Percentiles rank a stretch among this genome's conserved stretches.
Conservation (phyloP, 1,140 invertebrate genomes). For the Calephelis virginiensis region DNA sequence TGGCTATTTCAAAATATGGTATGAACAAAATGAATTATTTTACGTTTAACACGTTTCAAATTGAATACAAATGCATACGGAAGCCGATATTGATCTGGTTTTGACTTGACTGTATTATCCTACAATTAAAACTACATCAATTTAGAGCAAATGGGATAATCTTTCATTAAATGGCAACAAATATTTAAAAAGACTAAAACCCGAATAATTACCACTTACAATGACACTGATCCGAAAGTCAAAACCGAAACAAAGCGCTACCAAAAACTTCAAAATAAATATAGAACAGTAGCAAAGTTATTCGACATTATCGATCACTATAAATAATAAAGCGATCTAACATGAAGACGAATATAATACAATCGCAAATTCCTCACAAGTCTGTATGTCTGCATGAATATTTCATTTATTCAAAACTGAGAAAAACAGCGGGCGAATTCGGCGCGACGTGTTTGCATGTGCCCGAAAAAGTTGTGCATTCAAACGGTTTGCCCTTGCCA, state of each 20-base stretch:
- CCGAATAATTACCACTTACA: no score
- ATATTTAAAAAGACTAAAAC: no score
- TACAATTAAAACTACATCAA: no score
- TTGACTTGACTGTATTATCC: no score
- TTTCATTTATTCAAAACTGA: slow-evolving; percentile 62
- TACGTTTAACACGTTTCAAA: no score
- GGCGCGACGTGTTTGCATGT: slow-evolving; percentile 50
- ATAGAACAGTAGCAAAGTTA: background rate
- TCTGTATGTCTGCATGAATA: slow-evolving; percentile 50
- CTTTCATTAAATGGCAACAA: background rate
- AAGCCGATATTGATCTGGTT: no score
- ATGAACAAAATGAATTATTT: no score
- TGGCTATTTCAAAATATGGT: no score
- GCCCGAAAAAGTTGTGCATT: slow-evolving; percentile 52
- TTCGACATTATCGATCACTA: slow-evolving; percentile 8
- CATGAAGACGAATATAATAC: slow-evolving; percentile 15
- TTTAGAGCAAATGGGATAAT: no score
- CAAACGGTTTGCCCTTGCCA: slow-evolving; percentile 41
- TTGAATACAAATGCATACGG: no score
- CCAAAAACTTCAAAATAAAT: slow-evolving; percentile 13
- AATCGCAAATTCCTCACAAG: slow-evolving; percentile 29
- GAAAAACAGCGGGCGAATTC: slow-evolving; percentile 50
- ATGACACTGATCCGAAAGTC: background rate
- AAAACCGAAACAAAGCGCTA: no score
- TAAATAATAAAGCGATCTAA: slow-evolving; percentile 5